Base-by-base conservation (phyloP, 2,888 invertebrate genomes). In the Mellilla xanthometata region DNA sequence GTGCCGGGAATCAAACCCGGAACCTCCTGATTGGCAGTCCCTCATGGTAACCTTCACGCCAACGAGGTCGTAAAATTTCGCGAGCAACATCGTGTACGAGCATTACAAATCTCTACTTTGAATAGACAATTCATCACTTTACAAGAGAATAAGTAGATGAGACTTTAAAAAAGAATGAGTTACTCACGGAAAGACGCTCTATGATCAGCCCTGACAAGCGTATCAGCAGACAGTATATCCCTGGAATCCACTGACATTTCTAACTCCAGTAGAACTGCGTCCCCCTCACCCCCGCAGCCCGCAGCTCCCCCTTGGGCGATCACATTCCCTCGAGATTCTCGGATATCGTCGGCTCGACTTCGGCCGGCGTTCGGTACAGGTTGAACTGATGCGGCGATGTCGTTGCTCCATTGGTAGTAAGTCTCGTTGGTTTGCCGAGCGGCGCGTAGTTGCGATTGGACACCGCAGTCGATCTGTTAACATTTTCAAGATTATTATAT, bases 121-220 rank as follows among this genome's bases (percentile, higher is more conserved):
- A n/a, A n/a, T n/a, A n/a, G n/a, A n/a, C n/a, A n/a, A n/a, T n/a
- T n/a, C n/a, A n/a, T n/a, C n/a, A n/a, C n/a, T n/a, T n/a, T n/a
- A n/a, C n/a, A n/a, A n/a, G n/a, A n/a, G n/a, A n/a, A n/a, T n/a
- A n/a, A n/a, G n/a, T n/a, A n/a, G n/a, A n/a, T n/a, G n/a, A n/a
- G n/a, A n/a, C n/a, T n/a, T n/a, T n/a, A n/a, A n/a, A n/a, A n/a
- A n/a, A n/a, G n/a, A n/a, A n/a, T n/a, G n/a, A n/a, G 9, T 6
- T 23, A 72, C 76, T 72, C 56, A 84, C 84, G 72, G 12, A 55
- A 49, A 2, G 75, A 70, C 87, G 76, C 70, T 2, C 75, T 71
- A 50, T 86, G 86, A 48, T 88, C 94, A 2, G 93, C 94, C 33
- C 92, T 90, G 9, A 94, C 88, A 13, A 94, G 81, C 13, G 92